These are phyloP conservation scores for Drosophila phalerata DNA, from an alignment of 2,888 invertebrate genomes.

Conservation along the genomic window DNA sequence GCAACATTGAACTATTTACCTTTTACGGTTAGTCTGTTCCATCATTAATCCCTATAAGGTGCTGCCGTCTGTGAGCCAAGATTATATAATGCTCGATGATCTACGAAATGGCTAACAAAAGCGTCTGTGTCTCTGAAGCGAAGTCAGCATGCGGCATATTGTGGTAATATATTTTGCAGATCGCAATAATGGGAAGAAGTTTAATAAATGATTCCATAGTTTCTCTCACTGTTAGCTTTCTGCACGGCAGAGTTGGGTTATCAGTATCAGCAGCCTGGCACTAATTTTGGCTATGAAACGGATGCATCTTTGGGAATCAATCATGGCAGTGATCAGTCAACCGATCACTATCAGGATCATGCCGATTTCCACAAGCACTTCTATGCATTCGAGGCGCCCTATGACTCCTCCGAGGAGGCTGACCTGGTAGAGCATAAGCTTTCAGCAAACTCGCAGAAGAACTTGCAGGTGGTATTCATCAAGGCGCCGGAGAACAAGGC, in stretches of 20 bases:
- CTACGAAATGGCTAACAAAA: constrained; percentile 37
- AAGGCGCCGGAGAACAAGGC: constrained; percentile 81
- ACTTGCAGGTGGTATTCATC: constrained; percentile 82
- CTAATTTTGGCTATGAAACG: constrained; percentile 24
- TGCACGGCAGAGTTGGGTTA: constrained; percentile 66
- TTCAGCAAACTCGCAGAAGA: constrained; percentile 64
- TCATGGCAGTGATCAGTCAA: not conserved
- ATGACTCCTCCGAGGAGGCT: constrained; percentile 61
- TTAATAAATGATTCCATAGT: constrained; percentile 29
- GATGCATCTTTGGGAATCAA: not conserved
- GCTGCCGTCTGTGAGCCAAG: constrained; percentile 17
- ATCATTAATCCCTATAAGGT: constrained; percentile 46
- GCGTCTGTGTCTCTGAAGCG: constrained; percentile 36
- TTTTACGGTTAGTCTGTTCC: constrained; percentile 36
- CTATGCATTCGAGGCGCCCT: constrained; percentile 76
- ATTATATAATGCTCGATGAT: constrained; percentile 62
- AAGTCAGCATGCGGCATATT: constrained; percentile 60
- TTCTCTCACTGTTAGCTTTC: constrained; percentile 48
- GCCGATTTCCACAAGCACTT: constrained; percentile 74
- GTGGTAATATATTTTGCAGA: constrained; percentile 46
- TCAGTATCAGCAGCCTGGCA: constrained; percentile 47
- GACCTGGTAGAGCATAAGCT: constrained; percentile 55
- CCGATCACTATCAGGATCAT: constrained; percentile 48
- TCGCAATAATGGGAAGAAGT: not conserved
- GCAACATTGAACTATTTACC: constrained; percentile 69